These are phyloP conservation scores for Punctoribates punctum DNA, from an alignment of 2,888 invertebrate genomes.

Conservation along the genomic window DNA sequence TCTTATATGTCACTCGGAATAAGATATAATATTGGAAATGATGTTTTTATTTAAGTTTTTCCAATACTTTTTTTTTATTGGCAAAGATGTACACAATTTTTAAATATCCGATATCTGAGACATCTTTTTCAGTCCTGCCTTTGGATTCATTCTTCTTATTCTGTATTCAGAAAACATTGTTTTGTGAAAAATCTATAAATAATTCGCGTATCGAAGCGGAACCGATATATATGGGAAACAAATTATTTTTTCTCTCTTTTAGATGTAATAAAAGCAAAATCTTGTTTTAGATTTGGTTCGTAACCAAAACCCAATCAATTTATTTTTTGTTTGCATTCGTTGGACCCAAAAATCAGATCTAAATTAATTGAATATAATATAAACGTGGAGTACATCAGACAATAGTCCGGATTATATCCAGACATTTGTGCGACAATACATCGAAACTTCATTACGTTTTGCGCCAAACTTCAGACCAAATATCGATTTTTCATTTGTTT, in stretches of 20 bases:
- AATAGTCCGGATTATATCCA: not conserved
- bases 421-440: not conserved
- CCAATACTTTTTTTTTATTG: not conserved
- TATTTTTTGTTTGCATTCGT: constrained; percentile 1
- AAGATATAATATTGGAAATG: not conserved
- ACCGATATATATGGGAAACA: constrained; percentile 2
- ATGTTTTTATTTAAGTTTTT: constrained; percentile 30
- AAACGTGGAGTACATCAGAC: not conserved
- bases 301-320: constrained; percentile 7
- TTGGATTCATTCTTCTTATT: not conserved
- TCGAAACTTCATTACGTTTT: too few species aligned
- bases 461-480: too few species aligned
- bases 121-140: not conserved
- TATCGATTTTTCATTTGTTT: too few species aligned
- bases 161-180: not conserved
- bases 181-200: constrained; percentile 19
- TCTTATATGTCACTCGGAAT: constrained; percentile 7
- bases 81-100: not conserved
- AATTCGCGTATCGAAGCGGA: not conserved
- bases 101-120: not conserved
- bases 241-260: constrained; percentile 14
- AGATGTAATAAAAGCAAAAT: constrained; percentile 27
- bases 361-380: constrained; percentile 19
- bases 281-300: constrained; percentile 2
- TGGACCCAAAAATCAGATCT: not conserved